Evolutionary conservation across 2,888 invertebrate genomes (phyloP).

Genomic region (Netelia fuscicornis): DNA sequence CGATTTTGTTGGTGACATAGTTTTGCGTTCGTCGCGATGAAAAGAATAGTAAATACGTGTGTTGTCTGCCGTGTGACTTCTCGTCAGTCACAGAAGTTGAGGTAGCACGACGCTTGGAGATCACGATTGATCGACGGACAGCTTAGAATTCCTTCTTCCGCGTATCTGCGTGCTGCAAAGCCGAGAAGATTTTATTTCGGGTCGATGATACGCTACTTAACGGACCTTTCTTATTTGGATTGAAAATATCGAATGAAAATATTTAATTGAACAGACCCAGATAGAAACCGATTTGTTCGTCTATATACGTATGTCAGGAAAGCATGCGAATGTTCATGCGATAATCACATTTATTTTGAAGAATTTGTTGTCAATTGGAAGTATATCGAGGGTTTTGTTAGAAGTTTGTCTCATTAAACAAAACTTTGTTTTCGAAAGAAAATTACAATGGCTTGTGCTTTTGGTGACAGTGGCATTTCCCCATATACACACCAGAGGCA

Average conservation of each 20-base stretch:
- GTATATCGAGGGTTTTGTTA: background rate
- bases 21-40: background rate
- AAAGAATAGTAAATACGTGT: background rate
- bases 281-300: too few relatives aligned
- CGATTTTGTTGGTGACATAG: background rate
- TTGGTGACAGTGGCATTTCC: constrained; percentile 20
- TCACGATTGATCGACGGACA: constrained; percentile 30
- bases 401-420: constrained; percentile 25
- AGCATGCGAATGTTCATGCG: too few relatives aligned
- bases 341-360: too few relatives aligned
- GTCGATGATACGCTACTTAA: constrained; percentile 27
- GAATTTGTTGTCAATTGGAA: background rate
- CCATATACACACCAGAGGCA: constrained; percentile 16
- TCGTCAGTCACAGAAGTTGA: constrained; percentile 22
- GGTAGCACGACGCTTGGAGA: constrained; percentile 30
- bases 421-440: constrained; percentile 6
- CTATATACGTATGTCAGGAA: too few relatives aligned
- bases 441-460: background rate
- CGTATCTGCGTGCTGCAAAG: background rate
- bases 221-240: constrained; percentile 20
- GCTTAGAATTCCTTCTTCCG: background rate
- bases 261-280: too few relatives aligned
- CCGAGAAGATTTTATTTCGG: constrained; percentile 27
- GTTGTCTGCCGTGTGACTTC: background rate
- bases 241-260: too few relatives aligned